Base-by-base conservation (phyloP, 2,113 vertebrate genomes). In the Engraulis encrasicolus region DNA sequence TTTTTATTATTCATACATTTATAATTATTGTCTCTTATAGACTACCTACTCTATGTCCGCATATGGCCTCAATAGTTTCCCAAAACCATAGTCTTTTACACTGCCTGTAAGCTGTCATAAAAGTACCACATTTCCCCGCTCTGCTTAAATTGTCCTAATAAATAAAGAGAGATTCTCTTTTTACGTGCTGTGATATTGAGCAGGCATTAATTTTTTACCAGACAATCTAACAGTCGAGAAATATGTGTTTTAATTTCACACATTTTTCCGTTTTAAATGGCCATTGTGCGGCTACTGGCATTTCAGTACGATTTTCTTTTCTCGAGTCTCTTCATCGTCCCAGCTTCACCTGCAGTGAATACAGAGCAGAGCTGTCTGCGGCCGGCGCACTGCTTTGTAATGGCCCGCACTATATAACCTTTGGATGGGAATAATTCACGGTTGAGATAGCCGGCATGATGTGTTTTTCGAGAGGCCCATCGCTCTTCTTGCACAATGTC, bases 181-280 rank as follows among this genome's bases (percentile, higher is more conserved):
- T 66, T 66, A 66, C 31, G 66, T 74, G 27, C 66, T 34, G 31
- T 74, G 3, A 31, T 74, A 17, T 34, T 15, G 66, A 74, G 17
- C 31, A 1, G 31, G 31, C 31, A 34, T 74, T 34, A 74, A 74
- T 74, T 5, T 34, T 17, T 34, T 74, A 74, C 66, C 66, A 74
- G 66, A 23, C 31, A 34, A 74, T 31, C 11, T 66, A 27, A 27
- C 66, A 27, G 31, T 1, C 3, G 15, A 74, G 27, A 74, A 74
- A 74, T 74, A 74, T 31, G 54, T 58, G 31, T 74, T 74, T 74
- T 74, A 74, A 74, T 74, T 31, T 74, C 23, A 23, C 58, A 23
- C n/a, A n/a, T n/a, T 66, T 34, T 15, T 31, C 15, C 27, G 34
- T 23, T 34, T 14, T 2, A 34, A 74, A 74, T 34, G 66, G 18